phyloP scores from a whole-genome alignment of 30 jellyfish, hydroid and myxozoan species.

The Aurelia sp. region DNA sequence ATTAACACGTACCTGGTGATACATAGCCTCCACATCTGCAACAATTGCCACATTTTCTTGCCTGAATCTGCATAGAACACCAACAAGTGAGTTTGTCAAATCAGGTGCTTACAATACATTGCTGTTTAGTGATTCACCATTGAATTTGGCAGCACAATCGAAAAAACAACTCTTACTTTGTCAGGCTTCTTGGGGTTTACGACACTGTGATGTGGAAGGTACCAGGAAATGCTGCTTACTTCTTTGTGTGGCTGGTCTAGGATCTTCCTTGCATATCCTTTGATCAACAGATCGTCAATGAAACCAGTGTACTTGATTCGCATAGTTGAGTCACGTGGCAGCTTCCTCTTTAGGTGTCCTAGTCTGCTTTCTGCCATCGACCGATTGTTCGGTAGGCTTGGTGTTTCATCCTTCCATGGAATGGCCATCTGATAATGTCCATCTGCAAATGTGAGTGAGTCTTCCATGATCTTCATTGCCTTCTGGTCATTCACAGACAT shows the following conservation, averaged over 20 bases:
- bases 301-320: conserved; percentile 17
- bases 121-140: conserved; percentile 11
- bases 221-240: conserved; percentile 23
- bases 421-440: conserved; percentile 54
- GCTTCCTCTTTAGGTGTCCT: conserved; percentile 21
- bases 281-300: conserved; percentile 12
- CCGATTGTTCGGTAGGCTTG: conserved; percentile 47
- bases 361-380: conserved; percentile 25
- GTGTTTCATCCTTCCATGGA: conserved; percentile 37
- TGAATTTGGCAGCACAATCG: conserved; percentile 51
- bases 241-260: not conserved
- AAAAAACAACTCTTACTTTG: conserved; percentile 61
- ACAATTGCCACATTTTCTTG: too few relatives aligned
- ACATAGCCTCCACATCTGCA: too few relatives aligned
- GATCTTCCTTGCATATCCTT: conserved; percentile 38
- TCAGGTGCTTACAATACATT: too few relatives aligned
- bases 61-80: too few relatives aligned
- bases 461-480: conserved; percentile 42
- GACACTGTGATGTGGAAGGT: conserved; percentile 60
- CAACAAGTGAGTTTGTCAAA: too few relatives aligned
- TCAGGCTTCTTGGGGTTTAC: conserved; percentile 49
- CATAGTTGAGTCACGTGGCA: conserved; percentile 13
- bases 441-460: conserved; percentile 16
- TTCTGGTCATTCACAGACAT: conserved; percentile 40
- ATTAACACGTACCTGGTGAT: too few relatives aligned